Conservation (phyloP, 2,113 vertebrate genomes). For the Halcyon senegalensis region DNA sequence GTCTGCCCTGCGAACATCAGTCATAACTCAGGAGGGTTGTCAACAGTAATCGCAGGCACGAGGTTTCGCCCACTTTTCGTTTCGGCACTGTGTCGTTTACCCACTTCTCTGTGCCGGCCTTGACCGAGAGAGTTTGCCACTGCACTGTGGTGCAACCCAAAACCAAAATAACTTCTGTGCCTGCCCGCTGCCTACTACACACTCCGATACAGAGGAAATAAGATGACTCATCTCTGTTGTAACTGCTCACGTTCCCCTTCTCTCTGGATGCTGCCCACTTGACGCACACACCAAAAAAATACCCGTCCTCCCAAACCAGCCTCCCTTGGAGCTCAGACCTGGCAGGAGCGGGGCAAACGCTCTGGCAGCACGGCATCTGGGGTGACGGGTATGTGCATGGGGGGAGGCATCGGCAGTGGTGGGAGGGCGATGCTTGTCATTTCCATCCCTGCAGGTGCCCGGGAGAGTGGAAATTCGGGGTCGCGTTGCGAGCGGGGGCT, state of each 20-base stretch:
- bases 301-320: fast-evolving
- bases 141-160: fast-evolving
- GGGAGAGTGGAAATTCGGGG: neutral
- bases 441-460: neutral
- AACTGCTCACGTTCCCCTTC: neutral
- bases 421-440: fast-evolving
- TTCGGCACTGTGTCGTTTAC: fast-evolving
- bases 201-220: neutral
- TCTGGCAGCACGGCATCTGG: fast-evolving
- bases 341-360: fast-evolving
- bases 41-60: neutral
- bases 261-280: neutral
- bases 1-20: neutral
- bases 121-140: fast-evolving
- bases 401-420: fast-evolving
- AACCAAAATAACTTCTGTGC: neutral
- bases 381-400: fast-evolving
- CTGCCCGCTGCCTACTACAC: neutral
- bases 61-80: neutral
- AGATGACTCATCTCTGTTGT: neutral
- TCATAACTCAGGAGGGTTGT: neutral
- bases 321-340: fast-evolving
- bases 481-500: fast-evolving
- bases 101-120: fast-evolving
- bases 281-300: neutral